Evolutionary conservation across 2,888 invertebrate species (phyloP).

Genomic region (Phymatocera aterrima): DNA sequence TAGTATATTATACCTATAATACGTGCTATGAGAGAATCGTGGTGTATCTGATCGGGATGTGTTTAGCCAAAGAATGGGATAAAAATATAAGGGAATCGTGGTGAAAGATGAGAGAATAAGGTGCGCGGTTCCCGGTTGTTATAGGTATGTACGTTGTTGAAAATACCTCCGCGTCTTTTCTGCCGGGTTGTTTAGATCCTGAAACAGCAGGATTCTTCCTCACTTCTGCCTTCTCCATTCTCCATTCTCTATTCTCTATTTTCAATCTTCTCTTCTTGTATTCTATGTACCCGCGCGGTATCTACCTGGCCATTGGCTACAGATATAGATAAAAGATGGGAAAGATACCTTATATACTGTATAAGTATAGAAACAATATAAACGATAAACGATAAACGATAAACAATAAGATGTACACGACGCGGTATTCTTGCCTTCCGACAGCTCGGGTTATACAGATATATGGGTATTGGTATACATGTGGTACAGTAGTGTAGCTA

Average conservation of each 20-base stretch:
- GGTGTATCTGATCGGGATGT: not conserved
- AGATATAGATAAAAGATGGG: constrained; percentile 58
- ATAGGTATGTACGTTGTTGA: no score
- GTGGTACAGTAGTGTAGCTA: no score
- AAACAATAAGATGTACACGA: constrained; percentile 29
- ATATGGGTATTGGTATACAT: no score
- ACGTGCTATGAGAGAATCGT: no score
- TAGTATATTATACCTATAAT: no score
- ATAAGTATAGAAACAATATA: no score
- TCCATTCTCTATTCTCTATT: no score
- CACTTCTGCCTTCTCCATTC: no score
- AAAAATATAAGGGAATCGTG: not conserved
- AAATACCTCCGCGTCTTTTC: constrained; percentile 62
- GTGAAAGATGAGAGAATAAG: constrained; percentile 49
- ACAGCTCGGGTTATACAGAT: not conserved
- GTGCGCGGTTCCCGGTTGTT: constrained; percentile 41
- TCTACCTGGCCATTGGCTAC: no score
- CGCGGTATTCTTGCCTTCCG: not conserved
- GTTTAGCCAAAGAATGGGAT: not conserved
- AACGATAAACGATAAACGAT: constrained; percentile 51
- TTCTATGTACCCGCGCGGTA: constrained; percentile 42
- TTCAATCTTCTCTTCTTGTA: no score
- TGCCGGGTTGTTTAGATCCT: constrained; percentile 62
- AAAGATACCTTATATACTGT: constrained; percentile 60
- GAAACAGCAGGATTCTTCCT: not conserved